Evolutionary conservation across 1,140 invertebrate genomes (phyloP), one percentile per base, ranked within the genome.

Genomic region (Brachionus asplanchnoidis): DNA sequence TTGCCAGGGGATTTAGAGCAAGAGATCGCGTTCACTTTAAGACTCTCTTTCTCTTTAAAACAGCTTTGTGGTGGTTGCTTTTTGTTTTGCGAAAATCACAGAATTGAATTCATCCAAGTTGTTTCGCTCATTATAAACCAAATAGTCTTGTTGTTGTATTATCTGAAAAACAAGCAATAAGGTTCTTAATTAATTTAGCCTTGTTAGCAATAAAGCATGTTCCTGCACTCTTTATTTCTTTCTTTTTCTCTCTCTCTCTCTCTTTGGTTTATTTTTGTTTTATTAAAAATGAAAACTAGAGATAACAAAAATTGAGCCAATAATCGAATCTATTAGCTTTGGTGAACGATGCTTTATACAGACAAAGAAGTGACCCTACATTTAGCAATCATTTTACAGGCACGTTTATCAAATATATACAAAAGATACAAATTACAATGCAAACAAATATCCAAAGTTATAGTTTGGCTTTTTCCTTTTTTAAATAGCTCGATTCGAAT

Each of bases 361-460:
- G 53, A 60, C 53, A 60, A 60, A 20, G 17, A 53, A 60, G 53
- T 60, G 53, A 60, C 53, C 73, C 73, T 28, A 28, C 20, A 50
- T 77, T 77, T 50, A 50, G 26, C 73, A 77, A 77, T 12, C 11
- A 23, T 36, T 26, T 23, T 50, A 36, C 40, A 46, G 44, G 73
- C 73, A 77, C 73, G 73, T 77, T 77, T 77, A 50, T 77, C 44
- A 77, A 77, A 77, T 77, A 77, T 77, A 77, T 77, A 50, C 73
- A 46, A 46, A 77, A 77, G 73, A 77, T 77, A 77, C 73, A 77
- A 77, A 77, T 77, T 77, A 77, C 73, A 77, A 77, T 50, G 46
- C 46, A 77, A 77, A 77, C 50, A 77, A 46, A 46, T 36, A 75
- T 17, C 36, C 32, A 40, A 73, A 42, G 20, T 36, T 6, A 36